phyloP scores from a whole-genome alignment of 2,888 invertebrate genomes.

The Nephrotoma flavescens region DNA sequence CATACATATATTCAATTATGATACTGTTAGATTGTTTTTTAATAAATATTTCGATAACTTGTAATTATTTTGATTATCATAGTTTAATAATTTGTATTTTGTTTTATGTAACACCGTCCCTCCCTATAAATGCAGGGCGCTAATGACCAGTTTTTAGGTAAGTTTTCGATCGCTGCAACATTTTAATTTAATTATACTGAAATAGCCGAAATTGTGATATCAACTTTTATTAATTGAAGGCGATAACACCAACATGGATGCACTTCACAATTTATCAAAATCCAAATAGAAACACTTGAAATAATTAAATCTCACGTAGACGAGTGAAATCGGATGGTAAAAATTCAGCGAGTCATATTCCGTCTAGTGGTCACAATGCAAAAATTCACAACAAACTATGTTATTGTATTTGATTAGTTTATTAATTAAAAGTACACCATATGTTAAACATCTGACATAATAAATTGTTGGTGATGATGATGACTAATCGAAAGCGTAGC shows the following conservation, averaged over 20 bases:
- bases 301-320: neutral
- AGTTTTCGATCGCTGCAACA: neutral
- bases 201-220: neutral
- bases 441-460: too few relatives aligned
- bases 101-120: neutral
- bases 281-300: neutral
- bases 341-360: too few relatives aligned
- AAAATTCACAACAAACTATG: too few relatives aligned
- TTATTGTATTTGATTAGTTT: too few relatives aligned
- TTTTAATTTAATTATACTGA: neutral
- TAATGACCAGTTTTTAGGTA: neutral
- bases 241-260: neutral
- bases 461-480: too few relatives aligned
- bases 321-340: too few relatives aligned
- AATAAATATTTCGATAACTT: neutral
- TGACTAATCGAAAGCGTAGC: too few relatives aligned
- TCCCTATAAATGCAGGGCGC: neutral
- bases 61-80: neutral
- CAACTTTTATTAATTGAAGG: neutral
- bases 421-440: too few relatives aligned
- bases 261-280: neutral
- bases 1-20: neutral
- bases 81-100: neutral
- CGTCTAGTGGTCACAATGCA: too few relatives aligned
- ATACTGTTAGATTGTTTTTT: neutral